These are phyloP conservation scores for Callyntrura guangdongensis DNA, from an alignment of 2,888 invertebrate species.

Conservation along the genomic window DNA sequence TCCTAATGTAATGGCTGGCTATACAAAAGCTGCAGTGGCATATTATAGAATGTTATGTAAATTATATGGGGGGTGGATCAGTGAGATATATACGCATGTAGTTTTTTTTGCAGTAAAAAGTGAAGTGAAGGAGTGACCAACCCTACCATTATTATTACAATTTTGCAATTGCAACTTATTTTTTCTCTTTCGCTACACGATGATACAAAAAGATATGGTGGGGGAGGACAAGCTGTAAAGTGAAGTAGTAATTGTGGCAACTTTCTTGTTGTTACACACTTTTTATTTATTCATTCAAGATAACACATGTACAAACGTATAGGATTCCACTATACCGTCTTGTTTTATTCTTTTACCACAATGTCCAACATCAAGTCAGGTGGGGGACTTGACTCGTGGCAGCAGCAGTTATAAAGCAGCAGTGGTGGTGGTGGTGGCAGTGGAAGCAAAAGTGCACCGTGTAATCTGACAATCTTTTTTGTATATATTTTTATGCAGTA, in stretches of 20 bases:
- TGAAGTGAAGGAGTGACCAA: slow-evolving; percentile 70
- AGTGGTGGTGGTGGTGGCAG: not conserved
- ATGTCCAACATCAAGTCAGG: not conserved
- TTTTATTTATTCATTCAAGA: slow-evolving; percentile 24
- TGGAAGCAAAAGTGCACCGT: slow-evolving; percentile 34
- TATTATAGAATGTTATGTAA: slow-evolving; percentile 63
- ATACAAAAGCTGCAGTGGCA: not conserved
- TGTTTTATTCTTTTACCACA: slow-evolving; percentile 26
- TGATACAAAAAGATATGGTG: slow-evolving; percentile 76
- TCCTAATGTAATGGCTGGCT: not conserved
- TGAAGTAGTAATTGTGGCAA: slow-evolving; percentile 48
- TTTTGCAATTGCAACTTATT: slow-evolving; percentile 65
- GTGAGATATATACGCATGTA: not conserved
- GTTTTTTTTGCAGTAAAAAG: slow-evolving; percentile 67
- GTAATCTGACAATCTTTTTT: slow-evolving; percentile 42
- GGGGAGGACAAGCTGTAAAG: slow-evolving; percentile 71
- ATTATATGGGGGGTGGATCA: slow-evolving; percentile 52
- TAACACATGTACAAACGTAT: not conserved
- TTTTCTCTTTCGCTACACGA: slow-evolving; percentile 41
- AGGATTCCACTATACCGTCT: not conserved
- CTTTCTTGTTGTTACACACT: slow-evolving; percentile 39
- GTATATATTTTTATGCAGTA: not conserved
- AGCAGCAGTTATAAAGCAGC: not conserved
- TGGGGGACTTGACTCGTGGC: slow-evolving; percentile 45
- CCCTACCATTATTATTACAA: slow-evolving; percentile 73